phyloP scores from a whole-genome alignment of 2,888 invertebrate species.

The Sphaeridia pumilis region DNA sequence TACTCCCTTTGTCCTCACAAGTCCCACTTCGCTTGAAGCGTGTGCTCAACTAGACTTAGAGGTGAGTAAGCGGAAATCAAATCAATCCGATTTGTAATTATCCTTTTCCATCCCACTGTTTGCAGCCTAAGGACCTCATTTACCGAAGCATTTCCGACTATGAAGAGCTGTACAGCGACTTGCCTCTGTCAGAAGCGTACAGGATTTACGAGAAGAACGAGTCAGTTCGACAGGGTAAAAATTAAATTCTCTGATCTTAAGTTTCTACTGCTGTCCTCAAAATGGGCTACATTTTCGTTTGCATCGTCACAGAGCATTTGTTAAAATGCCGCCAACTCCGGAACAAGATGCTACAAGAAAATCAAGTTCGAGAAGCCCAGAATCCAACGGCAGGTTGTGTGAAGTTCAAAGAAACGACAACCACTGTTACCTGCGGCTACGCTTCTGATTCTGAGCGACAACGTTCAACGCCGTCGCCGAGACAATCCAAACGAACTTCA shows the following conservation, averaged over 20 bases:
- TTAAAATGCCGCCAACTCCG: slow-evolving; percentile 36
- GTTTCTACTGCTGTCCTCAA: not conserved
- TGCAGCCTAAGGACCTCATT: slow-evolving; percentile 40
- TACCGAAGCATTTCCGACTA: slow-evolving; percentile 39
- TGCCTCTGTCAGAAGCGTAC: slow-evolving; percentile 36
- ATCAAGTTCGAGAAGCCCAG: slow-evolving; percentile 9
- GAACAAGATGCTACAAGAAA: slow-evolving; percentile 18
- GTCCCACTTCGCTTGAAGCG: slow-evolving; percentile 46
- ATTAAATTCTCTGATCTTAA: not conserved
- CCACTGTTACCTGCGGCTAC: slow-evolving; percentile 4
- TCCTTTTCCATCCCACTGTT: not conserved
- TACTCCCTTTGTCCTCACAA: slow-evolving; percentile 46
- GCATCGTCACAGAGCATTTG: slow-evolving; percentile 31
- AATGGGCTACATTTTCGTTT: not conserved
- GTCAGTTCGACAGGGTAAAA: slow-evolving; percentile 36
- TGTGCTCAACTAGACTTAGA: slow-evolving; percentile 44
- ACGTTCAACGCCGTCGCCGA: not conserved
- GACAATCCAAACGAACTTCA: not conserved
- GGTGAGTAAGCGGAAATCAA: slow-evolving; percentile 37
- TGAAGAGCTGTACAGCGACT: slow-evolving; percentile 37
- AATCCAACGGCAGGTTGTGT: slow-evolving; percentile 1
- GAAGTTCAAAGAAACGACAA: slow-evolving; percentile 4
- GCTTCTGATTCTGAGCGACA: slow-evolving; percentile 13
- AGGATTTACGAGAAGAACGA: slow-evolving; percentile 37
- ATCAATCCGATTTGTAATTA: not conserved